Conservation (phyloP, 2,888 invertebrate genomes). For the Osedax frankpressi region DNA sequence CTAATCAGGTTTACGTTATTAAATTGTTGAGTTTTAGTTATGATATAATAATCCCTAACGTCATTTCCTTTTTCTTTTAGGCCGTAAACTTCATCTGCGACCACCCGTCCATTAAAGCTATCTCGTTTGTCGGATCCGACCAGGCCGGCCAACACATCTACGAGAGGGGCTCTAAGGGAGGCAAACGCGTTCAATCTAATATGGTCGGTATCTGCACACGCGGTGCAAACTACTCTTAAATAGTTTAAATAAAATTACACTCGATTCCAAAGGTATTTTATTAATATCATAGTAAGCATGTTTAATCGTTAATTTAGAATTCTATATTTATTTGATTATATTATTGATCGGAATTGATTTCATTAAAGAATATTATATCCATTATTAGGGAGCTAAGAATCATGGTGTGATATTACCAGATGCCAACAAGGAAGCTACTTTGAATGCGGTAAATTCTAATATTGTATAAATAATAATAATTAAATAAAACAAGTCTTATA, state of each 20-base stretch:
- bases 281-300: too few relatives aligned
- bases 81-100: constrained; percentile 94
- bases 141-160: constrained; percentile 88
- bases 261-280: too few relatives aligned
- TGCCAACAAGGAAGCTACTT: constrained; percentile 86
- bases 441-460: constrained; percentile 58
- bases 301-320: too few relatives aligned
- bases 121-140: constrained; percentile 96
- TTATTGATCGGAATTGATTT: too few relatives aligned
- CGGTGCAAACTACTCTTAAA: too few relatives aligned
- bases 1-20: too few relatives aligned
- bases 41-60: not conserved
- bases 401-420: constrained; percentile 93
- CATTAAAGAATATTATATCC: too few relatives aligned
- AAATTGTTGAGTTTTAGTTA: too few relatives aligned
- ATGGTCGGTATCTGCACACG: too few relatives aligned
- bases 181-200: constrained; percentile 91
- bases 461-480: not conserved
- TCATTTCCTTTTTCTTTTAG: constrained; percentile 34
- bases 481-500: not conserved
- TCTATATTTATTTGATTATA: too few relatives aligned
- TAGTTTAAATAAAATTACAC: too few relatives aligned
- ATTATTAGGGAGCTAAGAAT: constrained; percentile 74
- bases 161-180: constrained; percentile 72
- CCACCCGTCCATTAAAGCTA: constrained; percentile 82